Conservation (phyloP, 2,888 invertebrate genomes). For the Bellardia bayeri region DNA sequence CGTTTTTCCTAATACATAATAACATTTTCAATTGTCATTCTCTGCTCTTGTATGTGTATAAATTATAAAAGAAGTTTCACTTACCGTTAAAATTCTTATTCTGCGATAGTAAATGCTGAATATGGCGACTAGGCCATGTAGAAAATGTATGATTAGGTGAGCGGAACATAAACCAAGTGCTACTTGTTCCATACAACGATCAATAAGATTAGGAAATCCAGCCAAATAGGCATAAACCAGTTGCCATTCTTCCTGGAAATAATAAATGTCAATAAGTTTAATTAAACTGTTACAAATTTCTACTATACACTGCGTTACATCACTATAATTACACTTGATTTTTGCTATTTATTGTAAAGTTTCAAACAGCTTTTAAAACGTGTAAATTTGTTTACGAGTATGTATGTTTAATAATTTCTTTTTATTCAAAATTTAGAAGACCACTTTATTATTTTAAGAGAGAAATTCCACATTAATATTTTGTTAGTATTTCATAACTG, state of each 20-base stretch:
- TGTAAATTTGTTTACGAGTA: no score
- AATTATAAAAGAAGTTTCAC: constrained; percentile 76
- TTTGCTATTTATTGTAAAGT: no score
- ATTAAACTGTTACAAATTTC: no score
- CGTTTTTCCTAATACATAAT: constrained; percentile 86
- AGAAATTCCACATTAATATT: no score
- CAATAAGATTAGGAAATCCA: constrained; percentile 87
- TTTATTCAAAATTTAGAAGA: no score
- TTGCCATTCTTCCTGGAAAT: constrained; percentile 91
- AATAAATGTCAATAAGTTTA: neutral
- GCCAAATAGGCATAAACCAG: constrained; percentile 88
- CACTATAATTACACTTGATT: no score
- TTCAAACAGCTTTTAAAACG: no score
- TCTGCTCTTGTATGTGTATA: neutral
- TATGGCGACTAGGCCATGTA: constrained; percentile 87
- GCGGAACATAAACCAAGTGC: constrained; percentile 86
- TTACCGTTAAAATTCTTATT: constrained; percentile 89
- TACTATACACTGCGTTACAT: no score
- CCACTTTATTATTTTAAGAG: no score
- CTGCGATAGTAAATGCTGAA: constrained; percentile 91
- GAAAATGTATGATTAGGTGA: constrained; percentile 88
- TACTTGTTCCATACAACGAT: constrained; percentile 85
- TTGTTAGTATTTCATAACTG: no score
- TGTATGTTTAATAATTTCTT: no score
- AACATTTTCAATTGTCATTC: constrained; percentile 1